Percentiles rank a stretch among this genome's conserved stretches.
Evolutionary conservation across 1,140 invertebrate genomes (phyloP).

Genomic region (Zaprionus capensis): DNA sequence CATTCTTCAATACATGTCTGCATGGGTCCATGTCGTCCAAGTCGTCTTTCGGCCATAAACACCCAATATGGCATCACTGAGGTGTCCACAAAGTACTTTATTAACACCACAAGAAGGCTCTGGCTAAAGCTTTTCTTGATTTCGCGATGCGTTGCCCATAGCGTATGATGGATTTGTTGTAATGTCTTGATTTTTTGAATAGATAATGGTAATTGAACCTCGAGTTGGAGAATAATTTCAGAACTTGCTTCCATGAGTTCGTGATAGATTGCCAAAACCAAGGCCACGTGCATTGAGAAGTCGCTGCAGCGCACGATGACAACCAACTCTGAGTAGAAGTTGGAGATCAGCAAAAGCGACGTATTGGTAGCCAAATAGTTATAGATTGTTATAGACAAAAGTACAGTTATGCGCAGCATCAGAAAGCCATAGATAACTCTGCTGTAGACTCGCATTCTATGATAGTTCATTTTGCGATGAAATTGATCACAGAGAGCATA

Average conservation of each 20-base stretch:
- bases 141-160: conserved; percentile 27
- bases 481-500: background rate
- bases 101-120: conserved; percentile 19
- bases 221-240: background rate
- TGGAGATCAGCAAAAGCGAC: background rate
- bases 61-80: conserved; percentile 36
- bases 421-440: conserved; percentile 9
- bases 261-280: conserved; percentile 24
- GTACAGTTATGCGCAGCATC: conserved; percentile 2
- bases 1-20: conserved; percentile 9
- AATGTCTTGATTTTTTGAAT: background rate
- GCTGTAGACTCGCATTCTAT: background rate
- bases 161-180: conserved; percentile 31
- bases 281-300: conserved; percentile 21
- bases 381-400: conserved; percentile 8
- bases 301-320: conserved; percentile 31
- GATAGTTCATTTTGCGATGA: conserved; percentile 7
- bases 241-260: conserved; percentile 1
- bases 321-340: conserved; percentile 34
- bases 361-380: background rate
- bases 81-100: conserved; percentile 33
- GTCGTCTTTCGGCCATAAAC: background rate
- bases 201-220: background rate
- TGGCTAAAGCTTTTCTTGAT: conserved; percentile 26
- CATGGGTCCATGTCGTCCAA: background rate